These are phyloP conservation scores for Drosophila ogumai DNA, from an alignment of 1,140 invertebrate species.

Conservation along the genomic window DNA sequence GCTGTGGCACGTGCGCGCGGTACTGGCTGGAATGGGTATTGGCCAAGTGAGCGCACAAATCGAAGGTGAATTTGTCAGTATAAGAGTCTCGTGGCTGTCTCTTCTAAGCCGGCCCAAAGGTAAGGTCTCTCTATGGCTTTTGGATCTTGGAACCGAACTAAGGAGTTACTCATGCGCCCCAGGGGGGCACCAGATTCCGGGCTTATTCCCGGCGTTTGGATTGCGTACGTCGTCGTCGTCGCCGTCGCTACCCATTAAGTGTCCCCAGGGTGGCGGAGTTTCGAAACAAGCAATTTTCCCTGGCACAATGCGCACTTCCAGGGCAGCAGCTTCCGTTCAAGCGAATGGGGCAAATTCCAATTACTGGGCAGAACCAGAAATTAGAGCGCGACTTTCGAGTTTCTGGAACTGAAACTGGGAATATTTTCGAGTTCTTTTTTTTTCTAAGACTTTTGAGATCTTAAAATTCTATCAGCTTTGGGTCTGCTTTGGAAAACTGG, in stretches of 20 bases:
- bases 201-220: not conserved
- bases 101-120: slow-evolving; percentile 14
- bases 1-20: slow-evolving; percentile 26
- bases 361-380: slow-evolving; percentile 8
- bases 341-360: slow-evolving; percentile 2
- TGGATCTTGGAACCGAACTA: not conserved
- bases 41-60: not conserved
- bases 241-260: slow-evolving; percentile 5
- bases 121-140: not conserved
- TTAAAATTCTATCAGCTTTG: no score
- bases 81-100: slow-evolving; percentile 22
- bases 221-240: not conserved
- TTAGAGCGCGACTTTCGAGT: not conserved
- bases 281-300: not conserved
- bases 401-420: slow-evolving; percentile 7
- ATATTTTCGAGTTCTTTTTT: slow-evolving; percentile 6
- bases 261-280: not conserved
- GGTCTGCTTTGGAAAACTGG: not conserved
- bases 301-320: slow-evolving; percentile 4
- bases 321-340: slow-evolving; percentile 18
- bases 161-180: slow-evolving; percentile 10
- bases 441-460: not conserved
- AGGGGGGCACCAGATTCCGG: not conserved
- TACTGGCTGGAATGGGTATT: slow-evolving; percentile 34
- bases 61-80: not conserved